phyloP scores from a whole-genome alignment of 1,140 invertebrate genomes.

The Ips typographus region DNA sequence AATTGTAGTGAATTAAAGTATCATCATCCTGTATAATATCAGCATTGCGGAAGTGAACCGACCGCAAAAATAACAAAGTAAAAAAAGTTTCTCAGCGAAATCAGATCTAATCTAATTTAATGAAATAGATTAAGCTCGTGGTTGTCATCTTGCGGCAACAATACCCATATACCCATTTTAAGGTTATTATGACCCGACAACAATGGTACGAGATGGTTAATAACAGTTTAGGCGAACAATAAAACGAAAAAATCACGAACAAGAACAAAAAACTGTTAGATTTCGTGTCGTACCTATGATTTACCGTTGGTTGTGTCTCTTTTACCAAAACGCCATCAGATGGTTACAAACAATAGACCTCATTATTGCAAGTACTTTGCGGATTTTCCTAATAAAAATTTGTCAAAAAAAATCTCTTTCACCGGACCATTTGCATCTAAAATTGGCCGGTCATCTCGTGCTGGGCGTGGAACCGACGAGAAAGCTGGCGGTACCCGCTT shows the following conservation, averaged over 20 bases:
- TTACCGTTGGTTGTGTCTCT: slow-evolving; percentile 8
- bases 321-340: background rate
- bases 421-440: background rate
- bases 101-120: slow-evolving; percentile 14
- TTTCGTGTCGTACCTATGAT: slow-evolving; percentile 5
- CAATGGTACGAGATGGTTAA: slow-evolving; percentile 24
- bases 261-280: slow-evolving; percentile 21
- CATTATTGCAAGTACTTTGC: background rate
- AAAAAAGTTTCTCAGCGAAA: too few relatives aligned
- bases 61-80: too few relatives aligned
- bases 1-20: too few relatives aligned
- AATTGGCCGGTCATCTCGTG: slow-evolving; percentile 10
- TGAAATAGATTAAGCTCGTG: slow-evolving; percentile 9
- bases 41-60: background rate
- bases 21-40: too few relatives aligned
- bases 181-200: slow-evolving; percentile 15
- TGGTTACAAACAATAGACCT: too few relatives aligned
- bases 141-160: slow-evolving; percentile 15
- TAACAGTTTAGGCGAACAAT: slow-evolving; percentile 25
- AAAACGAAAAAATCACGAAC: slow-evolving; percentile 26
- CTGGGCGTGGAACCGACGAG: slow-evolving; percentile 7
- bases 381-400: too few relatives aligned
- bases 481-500: slow-evolving; percentile 1
- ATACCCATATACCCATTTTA: slow-evolving; percentile 4
- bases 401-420: background rate